Base-by-base conservation (phyloP, 2,113 vertebrate genomes). In the Uropsilus gracilis region DNA sequence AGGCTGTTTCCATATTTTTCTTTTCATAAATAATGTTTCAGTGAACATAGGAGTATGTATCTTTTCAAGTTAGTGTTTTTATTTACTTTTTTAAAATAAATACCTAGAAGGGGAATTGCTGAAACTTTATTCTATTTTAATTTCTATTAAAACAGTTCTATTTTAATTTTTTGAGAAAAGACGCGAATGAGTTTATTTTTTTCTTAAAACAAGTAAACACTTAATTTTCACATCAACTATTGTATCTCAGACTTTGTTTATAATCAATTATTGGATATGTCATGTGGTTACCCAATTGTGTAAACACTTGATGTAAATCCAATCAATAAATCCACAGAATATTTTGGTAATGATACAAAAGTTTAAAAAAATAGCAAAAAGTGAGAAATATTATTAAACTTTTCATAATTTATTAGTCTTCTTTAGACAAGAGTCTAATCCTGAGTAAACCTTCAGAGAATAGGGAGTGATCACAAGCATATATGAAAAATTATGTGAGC, bases 181-280 rank as follows among this genome's bases (percentile, higher is more conserved):
- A 22, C 39, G 18, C 50, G 53, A 28, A n/a, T n/a, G 39, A 88
- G 20, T 24, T 0, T 0, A 85, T 75, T 2, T 34, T 42, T 48
- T 12, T 80, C 76, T 90, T 89, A 69, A 95, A 75, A 91, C 9
- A 94, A 90, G 37, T 20, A 80, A 72, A 80, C 4, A 55, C 3
- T 50, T 82, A 50, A 71, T 22, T 82, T 0, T 71, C 28, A 77
- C n/a, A 26, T 18, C 81, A 17, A 91, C 2, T 75, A 89, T 76
- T 16, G 72, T 64, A 63, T 22, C 22, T 76, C 30, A 78, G 16
- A 7, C 9, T 48, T 57, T 78, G 3, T 55, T 92, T 72, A n/a
- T 26, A 84, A 30, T 28, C 64, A 90, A 44, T 50, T 64, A 73
- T 86, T 73, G 64, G 18, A 89, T 81, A 53, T 80, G 26, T 87